Evolutionary conservation across 2,888 invertebrate genomes (phyloP).

Genomic region (Chrysolina oricalcia): DNA sequence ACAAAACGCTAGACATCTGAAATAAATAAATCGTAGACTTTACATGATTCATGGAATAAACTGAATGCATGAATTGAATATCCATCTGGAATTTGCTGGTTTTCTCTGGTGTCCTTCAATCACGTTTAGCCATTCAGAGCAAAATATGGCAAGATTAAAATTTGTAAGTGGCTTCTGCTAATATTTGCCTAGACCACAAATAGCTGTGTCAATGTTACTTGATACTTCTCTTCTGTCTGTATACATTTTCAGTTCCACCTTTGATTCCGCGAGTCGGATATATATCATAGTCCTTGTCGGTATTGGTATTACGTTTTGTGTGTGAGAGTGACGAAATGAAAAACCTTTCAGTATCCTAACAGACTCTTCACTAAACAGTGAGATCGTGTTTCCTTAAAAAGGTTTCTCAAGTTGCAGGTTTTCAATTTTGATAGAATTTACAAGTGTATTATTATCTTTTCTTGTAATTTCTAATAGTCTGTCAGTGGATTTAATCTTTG

Average conservation of each 20-base stretch:
- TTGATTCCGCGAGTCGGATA: constrained; percentile 10
- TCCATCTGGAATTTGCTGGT: not conserved
- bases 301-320: not conserved
- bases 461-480: too few relatives aligned
- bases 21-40: too few relatives aligned
- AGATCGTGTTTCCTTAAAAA: not conserved
- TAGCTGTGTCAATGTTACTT: constrained; percentile 43
- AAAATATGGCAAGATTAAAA: constrained; percentile 40
- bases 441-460: too few relatives aligned
- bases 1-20: too few relatives aligned
- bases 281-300: not conserved
- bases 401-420: not conserved
- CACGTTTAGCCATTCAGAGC: not conserved
- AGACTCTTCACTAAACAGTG: not conserved
- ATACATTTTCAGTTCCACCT: constrained; percentile 22
- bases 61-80: not conserved
- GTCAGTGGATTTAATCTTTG: too few relatives aligned
- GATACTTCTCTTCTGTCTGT: constrained; percentile 31
- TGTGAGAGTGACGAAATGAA: not conserved
- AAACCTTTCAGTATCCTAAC: not conserved
- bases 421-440: not conserved
- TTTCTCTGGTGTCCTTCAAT: not conserved
- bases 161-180: constrained; percentile 39
- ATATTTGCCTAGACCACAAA: constrained; percentile 41
- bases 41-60: too few relatives aligned